Evolutionary conservation across 2,113 vertebrate genomes (phyloP), one percentile per base, ranked within the genome.

Genomic region (Condylura cristata): DNA sequence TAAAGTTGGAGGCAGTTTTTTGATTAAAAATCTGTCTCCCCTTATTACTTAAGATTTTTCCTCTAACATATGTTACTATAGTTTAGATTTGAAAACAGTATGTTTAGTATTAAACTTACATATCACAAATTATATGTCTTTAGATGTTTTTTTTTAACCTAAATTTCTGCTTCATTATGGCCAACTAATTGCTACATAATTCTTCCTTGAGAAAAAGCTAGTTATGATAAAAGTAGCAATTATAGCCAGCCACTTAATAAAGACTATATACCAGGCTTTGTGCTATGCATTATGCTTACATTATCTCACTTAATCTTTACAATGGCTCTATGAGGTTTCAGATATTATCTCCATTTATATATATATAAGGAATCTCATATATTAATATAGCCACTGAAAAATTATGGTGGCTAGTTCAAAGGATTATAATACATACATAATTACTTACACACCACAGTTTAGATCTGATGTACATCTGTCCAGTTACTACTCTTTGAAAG

Each of bases 21-120:
- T 68, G n/a, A 82, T 48, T 58, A 88, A 93, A 41, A 84, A 24
- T 16, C 41, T 61, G 14, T 70, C 22, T 17, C 4, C 5, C 14
- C 1, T 48, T 80, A 26, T 63, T 34, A 41, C 22, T 75, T 28
- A 90, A 79, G 2, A 13, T 74, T 56, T 88, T 71, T 88, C 81
- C 2, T 39, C 8, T 51, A 79, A 85, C 53, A 84, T 79, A 78
- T 81, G 8, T 51, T 91, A 79, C 58, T 80, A 8, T 83, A 12
- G 74, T 93, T 91, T 82, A 48, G 46, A 87, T 85, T 74, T 68
- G 26, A 37, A 91, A 92, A 90, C 24, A 84, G 65, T 81, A 48
- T 46, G 14, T 79, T 74, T 78, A 34, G 18, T 26, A 65, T 30
- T 7, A n/a, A n/a, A n/a, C n/a, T n/a, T n/a, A n/a, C n/a, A n/a